Percentiles rank a stretch among this genome's conserved stretches.
Conservation (phyloP, 2,888 invertebrate species). For the Agriopis marginaria region DNA sequence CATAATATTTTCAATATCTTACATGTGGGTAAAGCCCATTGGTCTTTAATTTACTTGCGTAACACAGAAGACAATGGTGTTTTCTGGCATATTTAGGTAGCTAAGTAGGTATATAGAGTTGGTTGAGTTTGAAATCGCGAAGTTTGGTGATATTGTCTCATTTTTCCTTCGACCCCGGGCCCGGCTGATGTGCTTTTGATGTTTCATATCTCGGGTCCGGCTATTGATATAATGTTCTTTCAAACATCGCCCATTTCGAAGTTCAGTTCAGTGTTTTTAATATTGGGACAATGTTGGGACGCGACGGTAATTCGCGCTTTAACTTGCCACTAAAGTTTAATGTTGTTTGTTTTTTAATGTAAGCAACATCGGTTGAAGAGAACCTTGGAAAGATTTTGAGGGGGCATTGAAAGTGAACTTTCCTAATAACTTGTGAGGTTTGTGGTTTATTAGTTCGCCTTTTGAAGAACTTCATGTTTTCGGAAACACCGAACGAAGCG, state of each 20-base stretch:
- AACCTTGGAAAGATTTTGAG: background rate
- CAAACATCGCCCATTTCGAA: slow-evolving; percentile 41
- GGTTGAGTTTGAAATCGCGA: slow-evolving; percentile 15
- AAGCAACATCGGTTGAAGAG: background rate
- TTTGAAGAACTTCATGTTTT: no score
- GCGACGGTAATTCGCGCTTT: slow-evolving; percentile 8
- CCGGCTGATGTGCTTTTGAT: slow-evolving; percentile 44
- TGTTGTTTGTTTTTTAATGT: slow-evolving; percentile 16
- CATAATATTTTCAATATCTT: no score
- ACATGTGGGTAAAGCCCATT: background rate
- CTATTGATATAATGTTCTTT: slow-evolving; percentile 43
- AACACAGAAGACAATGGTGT: background rate
- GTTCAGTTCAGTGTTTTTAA: slow-evolving; percentile 32
- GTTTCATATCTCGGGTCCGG: slow-evolving; percentile 42
- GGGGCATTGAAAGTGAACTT: background rate
- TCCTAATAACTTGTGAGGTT: background rate
- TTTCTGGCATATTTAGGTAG: slow-evolving; percentile 7
- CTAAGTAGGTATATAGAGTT: no score
- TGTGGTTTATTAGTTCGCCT: background rate
- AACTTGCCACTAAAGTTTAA: slow-evolving; percentile 18
- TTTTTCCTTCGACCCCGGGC: slow-evolving; percentile 29
- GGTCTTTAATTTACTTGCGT: background rate
- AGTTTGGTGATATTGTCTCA: slow-evolving; percentile 33
- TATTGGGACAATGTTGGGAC: slow-evolving; percentile 15
- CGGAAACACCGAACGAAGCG: no score